Evolutionary conservation across 2,888 invertebrate species (phyloP).

Genomic region (Ectemnius continuus): DNA sequence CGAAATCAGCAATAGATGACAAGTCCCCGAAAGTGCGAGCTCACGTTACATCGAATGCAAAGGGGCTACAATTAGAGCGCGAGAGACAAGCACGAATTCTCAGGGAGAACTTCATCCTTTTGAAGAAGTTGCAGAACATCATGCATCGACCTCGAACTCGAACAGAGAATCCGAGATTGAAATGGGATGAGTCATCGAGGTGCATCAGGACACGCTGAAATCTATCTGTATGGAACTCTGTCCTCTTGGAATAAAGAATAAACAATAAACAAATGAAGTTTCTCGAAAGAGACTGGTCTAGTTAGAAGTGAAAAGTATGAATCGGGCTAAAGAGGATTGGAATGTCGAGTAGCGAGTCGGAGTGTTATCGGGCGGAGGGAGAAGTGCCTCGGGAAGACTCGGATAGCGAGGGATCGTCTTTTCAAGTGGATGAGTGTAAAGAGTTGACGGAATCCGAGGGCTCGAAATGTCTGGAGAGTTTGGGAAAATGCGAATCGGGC

Average conservation of each 20-base stretch:
- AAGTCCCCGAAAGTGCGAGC: conserved; percentile 68
- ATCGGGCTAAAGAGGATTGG: not conserved
- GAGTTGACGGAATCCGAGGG: conserved; percentile 74
- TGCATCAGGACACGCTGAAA: conserved; percentile 66
- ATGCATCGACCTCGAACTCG: conserved; percentile 67
- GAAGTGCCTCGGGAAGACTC: conserved; percentile 20
- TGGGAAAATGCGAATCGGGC: conserved; percentile 79
- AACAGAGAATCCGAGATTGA: conserved; percentile 57
- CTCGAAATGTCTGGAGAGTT: conserved; percentile 75
- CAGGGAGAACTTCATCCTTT: conserved; percentile 72
- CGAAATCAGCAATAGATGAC: conserved; percentile 70
- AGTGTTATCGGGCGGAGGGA: not conserved
- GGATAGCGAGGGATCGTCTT: not conserved
- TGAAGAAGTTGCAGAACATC: conserved; percentile 70
- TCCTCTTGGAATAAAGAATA: too few relatives aligned
- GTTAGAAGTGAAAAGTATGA: not conserved
- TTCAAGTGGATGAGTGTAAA: conserved; percentile 28
- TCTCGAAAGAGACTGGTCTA: not conserved
- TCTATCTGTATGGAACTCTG: too few relatives aligned
- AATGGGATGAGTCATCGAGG: conserved; percentile 61
- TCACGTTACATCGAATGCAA: conserved; percentile 70
- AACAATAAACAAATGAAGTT: not conserved
- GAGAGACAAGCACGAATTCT: conserved; percentile 71
- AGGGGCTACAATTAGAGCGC: conserved; percentile 69
- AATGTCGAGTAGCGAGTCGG: not conserved